A percentile compares a stretch with the other conserved stretches of the same genome.
Evolutionary conservation across 1,140 invertebrate species (phyloP).

Genomic region (Drosophila asahinai): DNA sequence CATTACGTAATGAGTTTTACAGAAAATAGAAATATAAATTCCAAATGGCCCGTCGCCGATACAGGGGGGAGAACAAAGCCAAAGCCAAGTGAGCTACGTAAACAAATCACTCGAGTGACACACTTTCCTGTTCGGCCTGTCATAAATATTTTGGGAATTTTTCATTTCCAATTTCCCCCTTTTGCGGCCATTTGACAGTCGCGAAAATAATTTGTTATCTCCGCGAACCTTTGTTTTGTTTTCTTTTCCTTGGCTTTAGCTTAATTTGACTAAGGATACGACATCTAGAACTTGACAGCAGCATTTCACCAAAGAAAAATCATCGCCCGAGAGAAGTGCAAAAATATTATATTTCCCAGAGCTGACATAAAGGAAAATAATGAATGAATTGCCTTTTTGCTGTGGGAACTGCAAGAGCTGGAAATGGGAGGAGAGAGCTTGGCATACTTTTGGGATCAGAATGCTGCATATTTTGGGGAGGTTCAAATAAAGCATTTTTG

Average conservation of each 20-base stretch:
- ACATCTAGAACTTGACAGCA: slow-evolving; percentile 71
- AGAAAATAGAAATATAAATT: slow-evolving; percentile 33
- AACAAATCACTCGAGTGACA: slow-evolving; percentile 81
- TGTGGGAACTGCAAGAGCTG: background rate
- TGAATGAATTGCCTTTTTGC: slow-evolving; percentile 7
- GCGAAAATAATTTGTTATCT: slow-evolving; percentile 61
- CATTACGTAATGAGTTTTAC: slow-evolving; percentile 74
- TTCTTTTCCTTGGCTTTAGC: slow-evolving; percentile 19
- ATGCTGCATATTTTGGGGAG: slow-evolving; percentile 25
- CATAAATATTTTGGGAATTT: slow-evolving; percentile 72
- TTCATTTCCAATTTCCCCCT: slow-evolving; percentile 52
- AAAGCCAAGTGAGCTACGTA: slow-evolving; percentile 71
- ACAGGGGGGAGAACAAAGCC: slow-evolving; percentile 29
- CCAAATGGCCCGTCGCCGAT: slow-evolving; percentile 13
- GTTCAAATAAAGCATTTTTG: background rate
- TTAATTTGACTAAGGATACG: slow-evolving; percentile 77
- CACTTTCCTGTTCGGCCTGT: slow-evolving; percentile 74
- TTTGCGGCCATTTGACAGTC: slow-evolving; percentile 53
- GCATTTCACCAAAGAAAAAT: slow-evolving; percentile 50
- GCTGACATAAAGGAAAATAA: slow-evolving; percentile 8
- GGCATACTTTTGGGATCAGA: slow-evolving; percentile 60
- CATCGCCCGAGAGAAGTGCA: background rate
- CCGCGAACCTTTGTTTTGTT: slow-evolving; percentile 33
- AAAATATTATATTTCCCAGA: slow-evolving; percentile 11
- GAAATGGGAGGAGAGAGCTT: background rate